Base-by-base conservation (phyloP, 2,888 invertebrate genomes). In the Drosophila buzzatii region DNA sequence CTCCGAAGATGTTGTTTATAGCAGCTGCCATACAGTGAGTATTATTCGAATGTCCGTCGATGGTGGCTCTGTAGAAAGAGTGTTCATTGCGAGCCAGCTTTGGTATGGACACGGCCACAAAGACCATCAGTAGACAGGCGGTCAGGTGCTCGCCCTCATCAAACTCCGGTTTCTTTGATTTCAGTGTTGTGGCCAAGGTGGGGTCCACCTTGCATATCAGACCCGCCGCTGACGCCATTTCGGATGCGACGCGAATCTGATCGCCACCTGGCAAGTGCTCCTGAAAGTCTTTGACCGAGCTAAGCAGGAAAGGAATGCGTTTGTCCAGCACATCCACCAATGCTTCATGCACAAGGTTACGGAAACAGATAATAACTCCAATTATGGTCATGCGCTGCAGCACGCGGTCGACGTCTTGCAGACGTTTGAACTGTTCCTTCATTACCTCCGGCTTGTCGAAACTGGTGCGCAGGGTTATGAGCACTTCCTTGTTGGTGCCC, bases 381-480 rank as follows among this genome's bases (percentile, higher is more conserved):
- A 99, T 97, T 76, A 99, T 99, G 35, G 98, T 99, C 96, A 99
- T 98, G 81, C 99, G 95, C 92, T 99, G 98, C 58, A 99, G 93
- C 5, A 99, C 98, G 91, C 98, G 98, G 91, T 99, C 99, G 1
- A 98, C 98, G 91, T 98, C 96, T 87, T 97, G 96, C 62, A 99
- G 93, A 88, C 96, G 95, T 91, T 97, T 97, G 86, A 97, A 98
- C 81, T 99, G 97, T 89, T 99, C 99, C 91, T 97, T 97, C 99
- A 99, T 99, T 42, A 98, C 96, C 87, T 99, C 99, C 0, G 99
- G 99, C 91, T 99, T 99, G 92, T 99, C 99, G 91, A 99, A 99
- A 93, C 98, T 99, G 1, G 99, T 98, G 84, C 99, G 94, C 49
- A 99, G 93, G 71, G 97, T 96, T 71, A 97, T 95, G 10, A 99